Conservation (phyloP, 2,888 invertebrate genomes). For the Buathra laborator region DNA sequence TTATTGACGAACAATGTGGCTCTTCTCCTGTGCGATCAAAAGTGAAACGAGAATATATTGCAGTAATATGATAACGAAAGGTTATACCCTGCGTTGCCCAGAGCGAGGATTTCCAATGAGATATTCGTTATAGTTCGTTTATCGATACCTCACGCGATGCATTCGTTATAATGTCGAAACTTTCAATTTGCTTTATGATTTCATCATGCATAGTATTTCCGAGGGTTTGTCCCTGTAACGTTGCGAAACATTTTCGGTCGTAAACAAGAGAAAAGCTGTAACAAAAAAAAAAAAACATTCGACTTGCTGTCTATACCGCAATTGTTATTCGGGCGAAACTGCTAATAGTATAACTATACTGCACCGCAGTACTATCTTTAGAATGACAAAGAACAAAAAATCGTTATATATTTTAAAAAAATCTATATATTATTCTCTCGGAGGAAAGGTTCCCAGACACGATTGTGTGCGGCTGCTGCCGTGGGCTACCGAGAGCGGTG, state of each 20-base stretch:
- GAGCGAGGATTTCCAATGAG: not conserved
- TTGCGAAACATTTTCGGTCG: slow-evolving; percentile 10
- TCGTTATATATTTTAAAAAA: slow-evolving; percentile 19
- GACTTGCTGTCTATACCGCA: slow-evolving; percentile 18
- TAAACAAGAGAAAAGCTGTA: slow-evolving; percentile 10
- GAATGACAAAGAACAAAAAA: slow-evolving; percentile 26
- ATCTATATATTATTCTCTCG: slow-evolving; percentile 47
- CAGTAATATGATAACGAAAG: not conserved
- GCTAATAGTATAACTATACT: slow-evolving; percentile 8
- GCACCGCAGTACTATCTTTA: slow-evolving; percentile 23
- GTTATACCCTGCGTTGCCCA: not conserved
- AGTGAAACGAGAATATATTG: not conserved
- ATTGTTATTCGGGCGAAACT: slow-evolving; percentile 38
- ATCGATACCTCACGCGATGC: not conserved
- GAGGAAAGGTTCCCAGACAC: slow-evolving; percentile 41
- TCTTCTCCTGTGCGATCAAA: not conserved
- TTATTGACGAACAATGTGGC: slow-evolving; percentile 18
- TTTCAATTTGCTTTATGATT: not conserved
- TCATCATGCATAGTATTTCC: not conserved
- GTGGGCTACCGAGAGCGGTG: slow-evolving; percentile 15
- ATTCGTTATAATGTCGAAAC: slow-evolving; percentile 8
- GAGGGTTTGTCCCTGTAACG: not conserved
- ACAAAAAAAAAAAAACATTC: not conserved
- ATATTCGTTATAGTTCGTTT: slow-evolving; percentile 5
- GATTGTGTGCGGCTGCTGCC: slow-evolving; percentile 21